A percentile compares a stretch with the other conserved stretches of the same genome.
Evolutionary conservation across 2,113 vertebrate species (phyloP).

Genomic region (Paramormyrops kingsleyae): DNA sequence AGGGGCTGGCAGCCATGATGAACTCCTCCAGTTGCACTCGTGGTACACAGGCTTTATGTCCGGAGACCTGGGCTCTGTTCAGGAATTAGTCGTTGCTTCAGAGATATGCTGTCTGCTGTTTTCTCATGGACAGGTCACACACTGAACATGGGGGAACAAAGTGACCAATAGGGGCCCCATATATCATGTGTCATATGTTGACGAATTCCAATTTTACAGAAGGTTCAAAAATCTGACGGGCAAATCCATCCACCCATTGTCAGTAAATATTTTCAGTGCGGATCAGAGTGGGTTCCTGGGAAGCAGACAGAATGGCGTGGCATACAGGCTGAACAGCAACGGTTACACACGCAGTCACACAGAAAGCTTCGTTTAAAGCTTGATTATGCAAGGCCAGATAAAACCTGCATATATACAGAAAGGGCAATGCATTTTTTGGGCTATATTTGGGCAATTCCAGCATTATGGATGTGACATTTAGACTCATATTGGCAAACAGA

Average conservation of each 20-base stretch:
- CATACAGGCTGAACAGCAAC: neutral
- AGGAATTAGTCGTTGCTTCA: slow-evolving; percentile 11
- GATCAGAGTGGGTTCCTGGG: neutral
- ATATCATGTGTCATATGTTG: neutral
- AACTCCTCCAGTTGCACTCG: neutral
- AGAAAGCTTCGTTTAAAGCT: neutral
- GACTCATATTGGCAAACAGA: neutral
- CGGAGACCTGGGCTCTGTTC: slow-evolving; percentile 21
- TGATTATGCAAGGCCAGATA: neutral
- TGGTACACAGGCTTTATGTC: slow-evolving; percentile 5
- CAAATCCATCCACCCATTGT: neutral
- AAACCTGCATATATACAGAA: neutral
- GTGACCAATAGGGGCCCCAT: neutral
- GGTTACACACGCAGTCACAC: neutral
- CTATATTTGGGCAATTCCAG: neutral
- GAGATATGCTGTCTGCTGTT: neutral
- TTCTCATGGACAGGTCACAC: neutral
- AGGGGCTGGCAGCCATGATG: neutral
- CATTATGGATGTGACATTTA: neutral
- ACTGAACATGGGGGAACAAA: neutral
- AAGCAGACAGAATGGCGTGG: neutral
- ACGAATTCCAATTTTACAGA: neutral
- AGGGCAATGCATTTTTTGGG: neutral
- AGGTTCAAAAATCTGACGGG: neutral
- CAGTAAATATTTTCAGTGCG: neutral